Percentiles rank a stretch among this genome's conserved stretches.
Evolutionary conservation across 2,797 vertebrate species (phyloP).

Genomic region (Catostomus latipinnis): DNA sequence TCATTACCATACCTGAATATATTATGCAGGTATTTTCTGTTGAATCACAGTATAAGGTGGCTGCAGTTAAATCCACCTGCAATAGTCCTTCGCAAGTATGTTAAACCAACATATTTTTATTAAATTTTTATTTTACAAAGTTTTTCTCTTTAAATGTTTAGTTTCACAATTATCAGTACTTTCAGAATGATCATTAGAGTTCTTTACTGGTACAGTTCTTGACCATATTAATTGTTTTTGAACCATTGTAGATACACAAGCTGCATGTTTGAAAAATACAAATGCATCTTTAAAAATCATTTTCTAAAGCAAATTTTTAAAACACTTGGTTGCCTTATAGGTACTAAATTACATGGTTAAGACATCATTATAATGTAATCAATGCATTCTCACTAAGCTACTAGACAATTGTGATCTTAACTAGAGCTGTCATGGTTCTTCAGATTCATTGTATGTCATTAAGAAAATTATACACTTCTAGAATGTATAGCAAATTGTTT

Average conservation of each 20-base stretch:
- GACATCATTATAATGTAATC: slow-evolving; percentile 16
- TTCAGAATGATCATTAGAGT: not conserved
- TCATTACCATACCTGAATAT: slow-evolving; percentile 52
- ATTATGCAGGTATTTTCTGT: slow-evolving; percentile 32
- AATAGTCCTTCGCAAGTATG: slow-evolving; percentile 1
- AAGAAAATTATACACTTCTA: slow-evolving; percentile 28
- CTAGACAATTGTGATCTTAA: slow-evolving; percentile 22
- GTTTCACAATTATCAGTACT: not conserved
- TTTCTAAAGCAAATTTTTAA: slow-evolving; percentile 3
- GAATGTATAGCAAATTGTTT: slow-evolving; percentile 24
- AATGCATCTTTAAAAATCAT: slow-evolving; percentile 20
- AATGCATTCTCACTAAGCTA: slow-evolving; percentile 33
- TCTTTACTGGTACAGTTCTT: not conserved
- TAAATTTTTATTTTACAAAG: slow-evolving; percentile 19
- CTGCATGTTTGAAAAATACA: not conserved
- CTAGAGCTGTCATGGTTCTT: slow-evolving; percentile 9
- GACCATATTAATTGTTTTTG: slow-evolving; percentile 53
- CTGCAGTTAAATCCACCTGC: slow-evolving; percentile 23
- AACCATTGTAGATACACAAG: slow-evolving; percentile 52
- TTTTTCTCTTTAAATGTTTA: slow-evolving; percentile 5
- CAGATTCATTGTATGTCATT: slow-evolving; percentile 48
- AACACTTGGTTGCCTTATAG: slow-evolving; percentile 18
- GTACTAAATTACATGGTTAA: slow-evolving; percentile 29
- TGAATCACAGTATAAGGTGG: slow-evolving; percentile 20
- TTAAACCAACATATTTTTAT: not conserved